These are phyloP conservation scores for Lasiurus borealis DNA, from an alignment of 2,113 vertebrate genomes.

Conservation along the genomic window DNA sequence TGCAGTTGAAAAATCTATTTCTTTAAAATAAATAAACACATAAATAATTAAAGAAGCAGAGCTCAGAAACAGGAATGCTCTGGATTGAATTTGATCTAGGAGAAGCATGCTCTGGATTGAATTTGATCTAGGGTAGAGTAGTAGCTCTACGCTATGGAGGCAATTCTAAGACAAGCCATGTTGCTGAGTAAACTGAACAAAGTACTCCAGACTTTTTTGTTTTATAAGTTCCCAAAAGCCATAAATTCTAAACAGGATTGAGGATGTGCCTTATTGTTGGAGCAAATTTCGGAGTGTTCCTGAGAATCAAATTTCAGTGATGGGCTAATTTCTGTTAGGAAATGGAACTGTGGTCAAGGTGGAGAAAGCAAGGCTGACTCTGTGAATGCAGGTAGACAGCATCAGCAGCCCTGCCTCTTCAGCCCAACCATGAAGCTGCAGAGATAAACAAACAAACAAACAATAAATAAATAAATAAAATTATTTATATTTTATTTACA, in stretches of 20 bases:
- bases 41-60: not conserved
- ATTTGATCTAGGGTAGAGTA: not conserved
- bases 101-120: not conserved
- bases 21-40: not conserved
- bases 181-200: not conserved
- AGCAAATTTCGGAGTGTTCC: not conserved
- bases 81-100: not conserved
- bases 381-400: not conserved
- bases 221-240: not conserved
- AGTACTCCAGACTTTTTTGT: not conserved
- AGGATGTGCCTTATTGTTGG: not conserved
- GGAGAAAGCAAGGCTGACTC: not conserved
- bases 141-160: not conserved
- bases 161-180: not conserved
- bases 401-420: not conserved
- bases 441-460: not conserved
- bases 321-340: not conserved
- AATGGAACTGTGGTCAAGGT: not conserved
- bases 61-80: not conserved
- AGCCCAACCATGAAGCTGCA: not conserved
- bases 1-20: not conserved
- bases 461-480: not conserved
- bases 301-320: conserved; percentile 15
- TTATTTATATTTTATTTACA: conserved; percentile 57
- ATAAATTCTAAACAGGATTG: not conserved